Evolutionary conservation across 92 coral and sea anemone species (phyloP), one percentile per base, ranked within the genome.

Genomic region (Epizoanthus rinbou): DNA sequence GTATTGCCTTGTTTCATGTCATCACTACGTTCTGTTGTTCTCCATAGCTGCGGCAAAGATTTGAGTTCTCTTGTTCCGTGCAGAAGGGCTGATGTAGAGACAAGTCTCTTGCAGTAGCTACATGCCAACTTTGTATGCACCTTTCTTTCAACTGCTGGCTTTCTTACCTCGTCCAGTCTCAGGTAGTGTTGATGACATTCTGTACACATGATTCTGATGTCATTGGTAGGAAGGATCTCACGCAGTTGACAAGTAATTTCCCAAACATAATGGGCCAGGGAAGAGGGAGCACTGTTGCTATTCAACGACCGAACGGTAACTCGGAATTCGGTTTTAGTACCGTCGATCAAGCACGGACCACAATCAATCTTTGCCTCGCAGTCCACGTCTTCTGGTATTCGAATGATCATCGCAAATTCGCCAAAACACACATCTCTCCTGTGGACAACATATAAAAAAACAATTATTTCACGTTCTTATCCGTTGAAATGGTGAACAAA

Each of bases 381-480:
- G 81, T 59, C 19, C 10, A 57, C 8, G 5, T 76, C 81, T 59
- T 76, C 81, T 59, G 81, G 81, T 58, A 76, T 76, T 59, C 81
- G 81, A 76, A 59, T 3, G 37, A 37, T 19, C 81, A 76, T 76
- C 57, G 81, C 59, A 39, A 76, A 76, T 43, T 60, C 37, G n/a
- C 81, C 57, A 57, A 58, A 76, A 23, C 81, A 76, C 35, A 76
- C 45, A 39, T 76, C 81, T 5, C 59, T 64, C 69, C 69, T 60
- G 73, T 9, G 35, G 33, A 17, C 5, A 57, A 33, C 13, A 9
- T 22, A 58, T 28, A 59, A 57, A 6, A 25, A 57, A 56, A 16
- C 28, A 33, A 41, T 16, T 17, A 1, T 11, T 67, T 33, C 5
- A 6, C 37, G 72, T 41, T 31, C 21, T 66, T 64, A 60, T 63